phyloP scores from a whole-genome alignment of 2,797 vertebrate species.

The Pangasius djambal region DNA sequence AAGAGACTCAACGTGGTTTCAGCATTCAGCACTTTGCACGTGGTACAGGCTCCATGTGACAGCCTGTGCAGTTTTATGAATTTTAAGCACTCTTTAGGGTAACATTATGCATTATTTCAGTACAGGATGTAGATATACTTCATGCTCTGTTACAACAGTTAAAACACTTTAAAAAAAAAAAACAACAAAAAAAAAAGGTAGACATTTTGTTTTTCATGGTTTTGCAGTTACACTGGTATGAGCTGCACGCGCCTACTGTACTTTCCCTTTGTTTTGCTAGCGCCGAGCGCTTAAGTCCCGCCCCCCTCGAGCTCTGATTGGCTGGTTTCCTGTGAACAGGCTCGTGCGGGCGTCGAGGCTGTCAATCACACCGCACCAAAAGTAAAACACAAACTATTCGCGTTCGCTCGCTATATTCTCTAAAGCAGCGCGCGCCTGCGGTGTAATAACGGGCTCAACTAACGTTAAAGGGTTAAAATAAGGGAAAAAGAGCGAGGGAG shows the following conservation, averaged over 20 bases:
- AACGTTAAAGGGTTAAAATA: background rate
- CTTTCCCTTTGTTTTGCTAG: constrained; percentile 7
- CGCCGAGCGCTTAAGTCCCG: constrained; percentile 13
- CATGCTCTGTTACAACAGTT: background rate
- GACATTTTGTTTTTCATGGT: background rate
- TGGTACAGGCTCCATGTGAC: background rate
- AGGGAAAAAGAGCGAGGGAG: background rate
- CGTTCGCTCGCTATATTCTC: background rate
- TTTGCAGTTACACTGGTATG: background rate
- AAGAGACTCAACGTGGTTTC: background rate
- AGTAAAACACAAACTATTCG: constrained; percentile 60
- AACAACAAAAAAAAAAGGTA: no score
- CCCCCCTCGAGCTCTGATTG: constrained; percentile 64
- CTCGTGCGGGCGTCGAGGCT: constrained; percentile 68
- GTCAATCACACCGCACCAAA: constrained; percentile 73
- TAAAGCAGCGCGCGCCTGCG: background rate
- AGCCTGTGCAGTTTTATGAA: background rate
- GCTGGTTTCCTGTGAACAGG: constrained; percentile 51
- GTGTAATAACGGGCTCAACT: no score
- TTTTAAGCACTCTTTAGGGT: background rate
- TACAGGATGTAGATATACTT: background rate
- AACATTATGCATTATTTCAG: background rate
- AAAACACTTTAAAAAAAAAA: background rate
- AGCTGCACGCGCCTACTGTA: background rate
- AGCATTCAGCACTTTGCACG: constrained; percentile 6